Evolutionary conservation across 2,888 invertebrate species (phyloP), one percentile per base, ranked within the genome.

Genomic region (Megamerina dolium): DNA sequence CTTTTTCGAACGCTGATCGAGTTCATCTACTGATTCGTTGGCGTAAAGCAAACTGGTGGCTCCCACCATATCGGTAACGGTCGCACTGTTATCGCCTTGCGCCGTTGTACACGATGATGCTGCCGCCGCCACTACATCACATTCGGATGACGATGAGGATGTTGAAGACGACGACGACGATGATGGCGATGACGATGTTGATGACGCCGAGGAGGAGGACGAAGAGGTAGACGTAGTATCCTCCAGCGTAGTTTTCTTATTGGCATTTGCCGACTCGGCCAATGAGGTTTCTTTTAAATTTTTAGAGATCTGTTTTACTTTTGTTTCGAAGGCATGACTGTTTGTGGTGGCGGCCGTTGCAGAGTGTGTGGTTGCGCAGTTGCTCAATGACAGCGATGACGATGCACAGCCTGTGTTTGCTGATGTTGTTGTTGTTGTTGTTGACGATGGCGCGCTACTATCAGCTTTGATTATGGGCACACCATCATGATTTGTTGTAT

Each of bases 241-340:
- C 21, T 48, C 48, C 21, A 46, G 19, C 2, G 31, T 8, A 2
- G 45, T 27, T 41, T 37, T 37, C 17, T 32, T 31, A 29, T 41
- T 41, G 32, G 30, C 43, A 31, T 37, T 44, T 16, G 29, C 52
- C 12, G 54, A 45, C 37, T 61, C 64, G 2, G 61, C 61, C 40
- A 65, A 54, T 36, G 61, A 63, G 13, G 65, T 65, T 43, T 66
- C 67, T 49, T 60, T 63, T 34, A 66, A 61, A 58, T 65, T 61
- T 45, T 63, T 57, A 20, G 67, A 63, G 48, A 65, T 65, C 42
- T 63, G 63, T 54, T 58, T 61, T 8, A 65, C 67, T 57, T 63
- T 66, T 33, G 60, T 58, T 54, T 66, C 67, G 27, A 65, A 66
- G 37, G 44, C 46, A 33, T 46, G 40, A 17, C 37, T 43, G 31